Conservation (phyloP, 1,140 invertebrate genomes). For the Drosophila pectinifera region DNA sequence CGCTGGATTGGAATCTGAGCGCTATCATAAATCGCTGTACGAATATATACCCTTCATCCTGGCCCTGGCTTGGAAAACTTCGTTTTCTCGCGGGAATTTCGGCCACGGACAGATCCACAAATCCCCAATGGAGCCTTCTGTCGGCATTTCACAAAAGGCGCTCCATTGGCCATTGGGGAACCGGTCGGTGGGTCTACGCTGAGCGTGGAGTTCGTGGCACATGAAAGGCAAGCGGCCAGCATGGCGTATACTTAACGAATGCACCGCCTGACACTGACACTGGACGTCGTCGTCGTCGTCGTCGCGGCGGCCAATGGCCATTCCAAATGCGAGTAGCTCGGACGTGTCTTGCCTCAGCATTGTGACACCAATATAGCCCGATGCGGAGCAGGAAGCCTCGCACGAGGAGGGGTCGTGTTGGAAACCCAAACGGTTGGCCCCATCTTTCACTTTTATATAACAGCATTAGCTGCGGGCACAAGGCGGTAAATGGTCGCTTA, state of each 20-base stretch:
- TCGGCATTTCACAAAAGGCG: constrained; percentile 51
- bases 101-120: constrained; percentile 18
- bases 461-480: constrained; percentile 14
- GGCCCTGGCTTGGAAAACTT: constrained; percentile 11
- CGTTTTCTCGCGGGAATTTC: constrained; percentile 54
- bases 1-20: constrained; percentile 1
- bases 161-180: constrained; percentile 49
- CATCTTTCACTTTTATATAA: constrained; percentile 75
- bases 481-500: neutral
- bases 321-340: constrained; percentile 72
- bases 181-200: constrained; percentile 45
- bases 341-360: constrained; percentile 53
- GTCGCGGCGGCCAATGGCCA: constrained; percentile 35
- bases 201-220: constrained; percentile 42
- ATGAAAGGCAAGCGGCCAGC: constrained; percentile 70
- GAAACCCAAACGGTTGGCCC: constrained; percentile 22
- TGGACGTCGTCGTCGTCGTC: constrained; percentile 31
- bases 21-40: constrained; percentile 39
- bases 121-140: constrained; percentile 52
- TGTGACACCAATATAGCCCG: constrained; percentile 76
- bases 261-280: constrained; percentile 68
- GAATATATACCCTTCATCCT: constrained; percentile 31
- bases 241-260: constrained; percentile 80
- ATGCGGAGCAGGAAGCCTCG: constrained; percentile 21
- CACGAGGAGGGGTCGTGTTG: constrained; percentile 10